phyloP scores from a whole-genome alignment of 2,888 invertebrate genomes.

The Trachelus iudaicus region DNA sequence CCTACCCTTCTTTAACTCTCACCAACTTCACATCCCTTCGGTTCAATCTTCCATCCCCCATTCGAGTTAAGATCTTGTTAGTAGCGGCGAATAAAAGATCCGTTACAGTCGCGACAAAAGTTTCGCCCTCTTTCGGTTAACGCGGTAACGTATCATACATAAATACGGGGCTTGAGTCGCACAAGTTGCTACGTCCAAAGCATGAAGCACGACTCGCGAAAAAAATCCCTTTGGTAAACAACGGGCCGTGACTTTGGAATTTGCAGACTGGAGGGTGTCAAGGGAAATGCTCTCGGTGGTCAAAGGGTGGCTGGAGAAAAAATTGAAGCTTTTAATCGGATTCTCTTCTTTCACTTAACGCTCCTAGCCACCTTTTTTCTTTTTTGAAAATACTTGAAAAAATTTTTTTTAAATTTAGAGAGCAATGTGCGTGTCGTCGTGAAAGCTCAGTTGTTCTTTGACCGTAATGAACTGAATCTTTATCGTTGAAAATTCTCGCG shows the following conservation, averaged over 20 bases:
- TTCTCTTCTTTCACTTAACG: constrained; percentile 9
- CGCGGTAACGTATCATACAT: not conserved
- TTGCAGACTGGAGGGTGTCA: constrained; percentile 55
- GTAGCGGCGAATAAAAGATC: constrained; percentile 11
- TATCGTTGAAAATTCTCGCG: not conserved
- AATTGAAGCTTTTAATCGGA: constrained; percentile 32
- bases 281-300: constrained; percentile 19
- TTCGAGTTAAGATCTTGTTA: constrained; percentile 59
- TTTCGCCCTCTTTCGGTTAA: not conserved
- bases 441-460: not conserved
- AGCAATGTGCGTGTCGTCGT: not conserved
- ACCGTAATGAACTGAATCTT: not conserved
- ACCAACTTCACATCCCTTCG: not conserved
- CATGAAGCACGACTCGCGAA: constrained; percentile 47
- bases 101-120: not conserved
- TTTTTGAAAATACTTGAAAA: not conserved
- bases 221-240: constrained; percentile 62
- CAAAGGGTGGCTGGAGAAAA: constrained; percentile 37
- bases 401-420: too few relatives aligned
- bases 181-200: constrained; percentile 20
- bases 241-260: constrained; percentile 48
- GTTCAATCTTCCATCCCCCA: not conserved
- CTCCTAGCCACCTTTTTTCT: not conserved
- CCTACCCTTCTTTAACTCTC: not conserved
- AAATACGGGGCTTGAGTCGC: not conserved